These are phyloP conservation scores for Dioctria linearis DNA, from an alignment of 2,888 invertebrate species.

Conservation along the genomic window DNA sequence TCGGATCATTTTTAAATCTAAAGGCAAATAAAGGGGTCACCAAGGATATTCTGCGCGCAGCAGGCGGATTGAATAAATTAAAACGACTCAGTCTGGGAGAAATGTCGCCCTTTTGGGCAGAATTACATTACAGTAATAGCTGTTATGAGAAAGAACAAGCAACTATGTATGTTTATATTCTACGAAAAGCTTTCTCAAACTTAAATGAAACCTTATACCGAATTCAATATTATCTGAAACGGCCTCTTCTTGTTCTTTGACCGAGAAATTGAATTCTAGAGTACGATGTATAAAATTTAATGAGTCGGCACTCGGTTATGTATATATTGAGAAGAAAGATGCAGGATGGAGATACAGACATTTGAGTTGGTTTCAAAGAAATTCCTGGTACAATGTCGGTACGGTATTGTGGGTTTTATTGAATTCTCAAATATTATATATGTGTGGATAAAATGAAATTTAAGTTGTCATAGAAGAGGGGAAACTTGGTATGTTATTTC, in stretches of 20 bases:
- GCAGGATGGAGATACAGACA: too few species aligned
- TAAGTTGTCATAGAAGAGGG: too few species aligned
- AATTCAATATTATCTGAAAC: conserved; percentile 21
- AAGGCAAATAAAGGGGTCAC: conserved; percentile 25
- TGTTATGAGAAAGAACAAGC: too few species aligned
- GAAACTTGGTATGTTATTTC: too few species aligned
- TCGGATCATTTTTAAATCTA: conserved; percentile 30
- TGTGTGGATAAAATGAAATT: too few species aligned
- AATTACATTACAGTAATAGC: too few species aligned
- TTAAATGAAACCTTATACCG: neutral
- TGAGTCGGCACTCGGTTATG: conserved; percentile 11
- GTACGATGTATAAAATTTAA: conserved; percentile 26
- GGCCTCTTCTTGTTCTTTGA: conserved; percentile 26
- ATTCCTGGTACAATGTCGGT: neutral
- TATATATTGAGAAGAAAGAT: too few species aligned
- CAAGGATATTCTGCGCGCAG: too few species aligned
- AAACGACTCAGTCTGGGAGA: neutral
- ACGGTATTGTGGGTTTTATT: too few species aligned
- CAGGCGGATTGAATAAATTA: conserved; percentile 33
- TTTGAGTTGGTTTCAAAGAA: conserved; percentile 7
- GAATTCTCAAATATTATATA: too few species aligned
- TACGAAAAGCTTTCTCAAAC: too few species aligned
- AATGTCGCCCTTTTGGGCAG: neutral
- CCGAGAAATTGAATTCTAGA: conserved; percentile 30
- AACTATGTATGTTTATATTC: too few species aligned